These are phyloP conservation scores for Acanthopleura granulata DNA, from an alignment of 2,888 invertebrate genomes.

Conservation along the genomic window DNA sequence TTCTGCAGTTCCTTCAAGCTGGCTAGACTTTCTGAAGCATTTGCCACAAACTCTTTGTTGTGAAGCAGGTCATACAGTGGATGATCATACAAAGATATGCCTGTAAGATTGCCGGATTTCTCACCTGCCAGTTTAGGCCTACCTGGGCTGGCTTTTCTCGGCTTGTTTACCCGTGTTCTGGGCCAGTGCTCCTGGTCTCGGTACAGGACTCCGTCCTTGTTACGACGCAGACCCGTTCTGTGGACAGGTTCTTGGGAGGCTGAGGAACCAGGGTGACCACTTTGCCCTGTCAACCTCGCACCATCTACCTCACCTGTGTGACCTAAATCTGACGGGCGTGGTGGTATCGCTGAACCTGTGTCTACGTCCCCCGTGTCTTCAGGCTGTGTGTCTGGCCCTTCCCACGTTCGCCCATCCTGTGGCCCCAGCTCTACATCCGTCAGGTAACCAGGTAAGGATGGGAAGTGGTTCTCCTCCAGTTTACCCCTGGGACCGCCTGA, in stretches of 20 bases:
- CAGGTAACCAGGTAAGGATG: background rate
- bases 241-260: background rate
- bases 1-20: slow-evolving; percentile 11
- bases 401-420: background rate
- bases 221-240: background rate
- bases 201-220: background rate
- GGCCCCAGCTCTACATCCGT: background rate
- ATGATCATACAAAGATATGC: slow-evolving; percentile 1
- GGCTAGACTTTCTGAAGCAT: slow-evolving; percentile 15
- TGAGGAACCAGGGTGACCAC: background rate
- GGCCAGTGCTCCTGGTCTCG: background rate
- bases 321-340: background rate
- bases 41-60: slow-evolving; percentile 10
- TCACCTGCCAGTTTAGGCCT: background rate
- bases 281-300: background rate
- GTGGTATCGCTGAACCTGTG: background rate
- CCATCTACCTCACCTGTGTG: background rate
- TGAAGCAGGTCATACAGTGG: slow-evolving; percentile 15
- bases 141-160: background rate
- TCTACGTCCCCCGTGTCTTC: background rate
- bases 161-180: background rate
- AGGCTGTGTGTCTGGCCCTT: background rate
- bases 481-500: background rate
- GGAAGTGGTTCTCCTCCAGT: background rate
- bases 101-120: background rate